Base-by-base conservation (phyloP, 2,797 vertebrate species). In the Alfaro cultratus region DNA sequence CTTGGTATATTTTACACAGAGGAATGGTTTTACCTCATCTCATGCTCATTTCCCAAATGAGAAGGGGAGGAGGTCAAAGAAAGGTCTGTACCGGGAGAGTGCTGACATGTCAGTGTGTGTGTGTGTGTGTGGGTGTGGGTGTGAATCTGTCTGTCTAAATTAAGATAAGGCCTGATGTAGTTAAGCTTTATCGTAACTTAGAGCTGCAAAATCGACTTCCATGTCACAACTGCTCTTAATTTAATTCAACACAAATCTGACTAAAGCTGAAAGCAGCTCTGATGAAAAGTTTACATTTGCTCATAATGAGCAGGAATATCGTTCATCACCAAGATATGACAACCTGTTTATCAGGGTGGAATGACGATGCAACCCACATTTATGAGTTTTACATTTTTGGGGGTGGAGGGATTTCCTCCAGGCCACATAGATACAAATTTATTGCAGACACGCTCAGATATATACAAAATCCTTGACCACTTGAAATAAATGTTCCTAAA, bases 11-110 rank as follows among this genome's bases (percentile, higher is more conserved):
- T 74, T 26, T 45, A 57, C 1, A 77, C 51, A 39, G n/a, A 64
- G 36, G 31, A 71, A 77, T 84, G 64, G 64, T 41, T 68, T 41
- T 68, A 68, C 36, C 36, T 41, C 64, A 12, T 68, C 36, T 13
- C 36, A 68, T 85, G 55, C 36, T 26, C 36, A 68, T 85, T 68
- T 49, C 73, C 78, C 81, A 82, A 77, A 82, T 81, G 80, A 85
- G 49, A 76, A 76, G 85, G 23, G 78, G 49, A 73, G 62, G 49
- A 60, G 74, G 80, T 84, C 76, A 79, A 46, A 57, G 73, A 41
- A 77, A 60, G 62, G 75, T 64, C 75, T 75, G 62, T 71, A 46
- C 80, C 12, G 16, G 80, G 46, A 7, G 62, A 74, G 51, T 78
- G 84, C 82, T 87, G 79, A 82, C 76, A 57, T 60, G 51, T 67